A percentile compares a stretch with the other conserved stretches of the same genome.
Evolutionary conservation across 2,888 invertebrate genomes (phyloP).

Genomic region (Brachyptera putata): DNA sequence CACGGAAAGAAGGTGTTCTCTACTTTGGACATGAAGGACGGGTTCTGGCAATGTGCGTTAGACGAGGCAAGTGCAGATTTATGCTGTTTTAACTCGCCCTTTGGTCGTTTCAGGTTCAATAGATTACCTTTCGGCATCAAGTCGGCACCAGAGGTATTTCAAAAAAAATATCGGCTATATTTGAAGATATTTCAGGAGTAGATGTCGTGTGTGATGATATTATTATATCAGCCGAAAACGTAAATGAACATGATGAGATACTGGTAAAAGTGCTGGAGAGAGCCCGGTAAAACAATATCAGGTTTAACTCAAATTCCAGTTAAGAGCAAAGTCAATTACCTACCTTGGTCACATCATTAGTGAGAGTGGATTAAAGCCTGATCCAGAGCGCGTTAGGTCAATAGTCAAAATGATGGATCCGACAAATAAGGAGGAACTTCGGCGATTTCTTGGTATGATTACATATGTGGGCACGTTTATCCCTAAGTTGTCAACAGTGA

Average conservation of each 20-base stretch:
- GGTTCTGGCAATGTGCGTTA: slow-evolving; percentile 23
- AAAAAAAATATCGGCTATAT: slow-evolving; percentile 21
- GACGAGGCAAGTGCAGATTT: slow-evolving; percentile 22
- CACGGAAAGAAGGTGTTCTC: slow-evolving; percentile 2
- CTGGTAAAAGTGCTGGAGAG: slow-evolving; percentile 20
- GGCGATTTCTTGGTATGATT: slow-evolving; percentile 19
- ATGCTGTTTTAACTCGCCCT: slow-evolving; percentile 25
- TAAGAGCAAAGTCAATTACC: neutral
- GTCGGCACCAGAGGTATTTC: slow-evolving; percentile 28
- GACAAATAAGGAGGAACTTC: slow-evolving; percentile 5
- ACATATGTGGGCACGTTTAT: slow-evolving; percentile 18
- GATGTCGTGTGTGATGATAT: slow-evolving; percentile 28
- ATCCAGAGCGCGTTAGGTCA: neutral
- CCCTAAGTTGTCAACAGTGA: slow-evolving; percentile 10
- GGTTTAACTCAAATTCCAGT: slow-evolving; percentile 21
- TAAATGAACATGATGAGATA: slow-evolving; percentile 27
- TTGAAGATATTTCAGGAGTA: slow-evolving; percentile 27
- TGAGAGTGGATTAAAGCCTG: neutral
- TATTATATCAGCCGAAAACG: slow-evolving; percentile 25
- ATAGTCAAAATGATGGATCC: neutral
- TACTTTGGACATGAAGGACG: slow-evolving; percentile 26
- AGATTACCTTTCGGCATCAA: slow-evolving; percentile 28
- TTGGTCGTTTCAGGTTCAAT: slow-evolving; percentile 24
- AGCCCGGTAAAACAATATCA: neutral
- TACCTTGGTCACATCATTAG: slow-evolving; percentile 14